A percentile compares a stretch with the other conserved stretches of the same genome.
Evolutionary conservation across 2,888 invertebrate genomes (phyloP).

Genomic region (Lutraria lutraria): DNA sequence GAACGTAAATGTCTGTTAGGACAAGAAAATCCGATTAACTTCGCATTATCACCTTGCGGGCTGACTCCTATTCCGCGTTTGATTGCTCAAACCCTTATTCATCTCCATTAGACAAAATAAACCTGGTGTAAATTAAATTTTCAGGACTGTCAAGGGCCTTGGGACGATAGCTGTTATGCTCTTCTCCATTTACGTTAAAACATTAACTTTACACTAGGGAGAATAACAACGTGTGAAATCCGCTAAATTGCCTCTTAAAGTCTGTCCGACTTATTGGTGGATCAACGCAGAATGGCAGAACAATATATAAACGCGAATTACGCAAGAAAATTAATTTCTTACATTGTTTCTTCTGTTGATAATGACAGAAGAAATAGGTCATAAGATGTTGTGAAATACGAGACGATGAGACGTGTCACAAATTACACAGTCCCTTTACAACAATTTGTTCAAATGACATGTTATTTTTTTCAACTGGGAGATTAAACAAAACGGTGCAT

Average conservation of each 20-base stretch:
- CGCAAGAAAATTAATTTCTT: constrained; percentile 71
- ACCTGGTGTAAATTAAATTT: constrained; percentile 69
- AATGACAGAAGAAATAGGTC: constrained; percentile 56
- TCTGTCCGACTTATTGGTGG: constrained; percentile 60
- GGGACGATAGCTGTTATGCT: constrained; percentile 55
- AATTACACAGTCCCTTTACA: constrained; percentile 64
- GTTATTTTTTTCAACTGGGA: constrained; percentile 48
- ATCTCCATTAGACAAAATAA: constrained; percentile 66
- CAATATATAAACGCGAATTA: constrained; percentile 69
- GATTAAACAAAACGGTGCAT: constrained; percentile 26
- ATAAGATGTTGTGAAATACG: constrained; percentile 62
- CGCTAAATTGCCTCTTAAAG: constrained; percentile 58
- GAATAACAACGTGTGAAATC: constrained; percentile 54
- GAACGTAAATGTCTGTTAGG: constrained; percentile 66
- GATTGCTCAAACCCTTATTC: constrained; percentile 64
- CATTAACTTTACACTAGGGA: constrained; percentile 63
- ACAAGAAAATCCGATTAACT: constrained; percentile 58
- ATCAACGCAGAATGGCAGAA: constrained; percentile 55
- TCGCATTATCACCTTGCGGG: constrained; percentile 67
- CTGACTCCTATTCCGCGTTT: constrained; percentile 49
- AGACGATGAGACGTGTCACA: constrained; percentile 49
- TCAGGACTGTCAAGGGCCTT: constrained; percentile 57
- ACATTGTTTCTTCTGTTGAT: constrained; percentile 55
- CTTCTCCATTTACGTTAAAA: constrained; percentile 66
- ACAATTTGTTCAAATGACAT: constrained; percentile 59